These are phyloP conservation scores for Engystomops pustulosus DNA, from an alignment of 2,113 vertebrate species.

Conservation along the genomic window DNA sequence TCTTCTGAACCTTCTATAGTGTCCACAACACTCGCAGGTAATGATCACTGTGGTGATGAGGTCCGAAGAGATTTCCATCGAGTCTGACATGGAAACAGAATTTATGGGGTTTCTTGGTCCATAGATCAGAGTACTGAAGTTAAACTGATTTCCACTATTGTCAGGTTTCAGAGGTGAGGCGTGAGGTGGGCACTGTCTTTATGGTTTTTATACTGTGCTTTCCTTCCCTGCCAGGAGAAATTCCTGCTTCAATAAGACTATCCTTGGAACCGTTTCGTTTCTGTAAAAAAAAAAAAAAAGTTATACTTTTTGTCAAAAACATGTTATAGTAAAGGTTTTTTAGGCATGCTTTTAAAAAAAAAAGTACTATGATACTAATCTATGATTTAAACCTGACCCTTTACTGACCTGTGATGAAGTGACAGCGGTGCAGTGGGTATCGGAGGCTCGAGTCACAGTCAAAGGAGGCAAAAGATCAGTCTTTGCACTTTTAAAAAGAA, in stretches of 20 bases:
- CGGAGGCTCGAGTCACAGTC: slow-evolving; percentile 81
- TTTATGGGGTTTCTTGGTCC: not conserved
- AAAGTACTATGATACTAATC: too few species aligned
- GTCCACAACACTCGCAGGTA: not conserved
- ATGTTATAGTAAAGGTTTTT: not conserved
- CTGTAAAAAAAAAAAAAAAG: too few species aligned
- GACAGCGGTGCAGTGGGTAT: slow-evolving; percentile 69
- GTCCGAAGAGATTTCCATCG: not conserved
- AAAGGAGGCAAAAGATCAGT: slow-evolving; percentile 84
- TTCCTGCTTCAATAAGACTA: slow-evolving; percentile 75
- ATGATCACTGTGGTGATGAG: not conserved
- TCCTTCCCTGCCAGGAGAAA: slow-evolving; percentile 68
- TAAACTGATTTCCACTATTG: slow-evolving; percentile 49
- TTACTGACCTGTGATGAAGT: slow-evolving; percentile 71
- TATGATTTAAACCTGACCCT: not conserved
- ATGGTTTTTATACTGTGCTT: slow-evolving; percentile 75
- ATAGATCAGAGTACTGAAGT: slow-evolving; percentile 40
- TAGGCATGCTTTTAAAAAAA: too few species aligned
- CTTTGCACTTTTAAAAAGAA: slow-evolving; percentile 72
- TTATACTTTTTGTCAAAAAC: not conserved
- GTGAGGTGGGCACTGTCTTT: slow-evolving; percentile 76
- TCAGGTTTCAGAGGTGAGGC: slow-evolving; percentile 81
- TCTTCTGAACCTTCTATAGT: not conserved
- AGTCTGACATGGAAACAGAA: slow-evolving; percentile 17
- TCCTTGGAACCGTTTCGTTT: slow-evolving; percentile 82